Base-by-base conservation (phyloP, 2,113 vertebrate species). In the Anolis sagrei region DNA sequence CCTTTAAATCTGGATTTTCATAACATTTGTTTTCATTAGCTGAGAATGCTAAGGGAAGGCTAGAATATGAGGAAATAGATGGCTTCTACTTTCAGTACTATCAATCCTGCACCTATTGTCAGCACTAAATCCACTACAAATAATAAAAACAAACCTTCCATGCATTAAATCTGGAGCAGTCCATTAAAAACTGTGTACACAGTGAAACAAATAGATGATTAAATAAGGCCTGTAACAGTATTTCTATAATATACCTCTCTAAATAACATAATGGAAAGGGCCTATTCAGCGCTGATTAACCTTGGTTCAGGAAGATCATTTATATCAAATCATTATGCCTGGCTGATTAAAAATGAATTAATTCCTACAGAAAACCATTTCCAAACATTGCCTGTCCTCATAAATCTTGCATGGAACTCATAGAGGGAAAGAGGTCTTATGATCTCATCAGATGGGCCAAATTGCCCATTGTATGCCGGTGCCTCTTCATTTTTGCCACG, bases 321-420 rank as follows among this genome's bases (percentile, higher is more conserved):
- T 96, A 88, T 94, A 95, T 93, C 94, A 95, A 95, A 95, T 94
- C 93, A 91, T 95, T 86, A 86, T 82, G 1, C 0, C 93, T 93
- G 89, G 93, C 92, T 77, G 91, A 96, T 96, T 96, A 95, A 97
- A 96, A 96, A 96, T 93, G 92, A 95, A 96, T 96, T 95, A 95
- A 94, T 94, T 92, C 14, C 16, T 94, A 89, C 0, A 5, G 92
- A 90, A 93, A 93, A 89, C 92, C 91, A 87, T 93, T 81, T 81
- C 78, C 78, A 80, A 86, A 74, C 77, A 75, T 58, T 74, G 58
- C 32, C 3, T 84, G 48, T 75, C 49, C 70, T 79, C 87, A 83
- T 75, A 84, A 54, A 58, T 69, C 32, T 51, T 21, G 64, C 61
- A 74, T 4, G 2, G 18, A 61, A 29, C 9, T 49, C 32, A 36